These are phyloP conservation scores for Chamaea fasciata DNA, from an alignment of 2,113 vertebrate species.

Conservation along the genomic window DNA sequence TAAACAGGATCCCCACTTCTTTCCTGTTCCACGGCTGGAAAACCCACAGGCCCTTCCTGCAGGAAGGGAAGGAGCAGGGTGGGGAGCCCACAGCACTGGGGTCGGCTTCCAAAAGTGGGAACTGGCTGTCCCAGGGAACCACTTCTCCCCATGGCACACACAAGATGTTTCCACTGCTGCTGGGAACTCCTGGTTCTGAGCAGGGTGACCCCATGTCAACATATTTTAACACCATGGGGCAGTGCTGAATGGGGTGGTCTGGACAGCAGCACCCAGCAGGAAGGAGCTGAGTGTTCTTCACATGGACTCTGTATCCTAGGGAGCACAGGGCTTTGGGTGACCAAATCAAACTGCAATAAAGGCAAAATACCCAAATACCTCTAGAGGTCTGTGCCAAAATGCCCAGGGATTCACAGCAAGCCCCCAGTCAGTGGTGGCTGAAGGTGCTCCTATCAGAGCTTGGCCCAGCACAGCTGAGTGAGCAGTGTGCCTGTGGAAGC, in stretches of 20 bases:
- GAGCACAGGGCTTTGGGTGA: background rate
- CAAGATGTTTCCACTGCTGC: background rate
- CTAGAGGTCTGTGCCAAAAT: background rate
- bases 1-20: background rate
- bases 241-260: background rate
- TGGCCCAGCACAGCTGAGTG: background rate
- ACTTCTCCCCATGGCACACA: background rate
- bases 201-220: background rate
- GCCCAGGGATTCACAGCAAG: background rate
- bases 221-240: background rate
- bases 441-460: background rate
- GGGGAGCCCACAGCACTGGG: background rate
- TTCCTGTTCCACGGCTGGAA: constrained; percentile 4
- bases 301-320: background rate
- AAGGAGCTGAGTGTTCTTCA: background rate
- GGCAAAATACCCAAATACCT: background rate
- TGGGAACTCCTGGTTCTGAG: background rate
- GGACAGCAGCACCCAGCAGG: background rate
- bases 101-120: background rate
- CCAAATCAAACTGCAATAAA: background rate
- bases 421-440: background rate
- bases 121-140: background rate
- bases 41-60: constrained; percentile 25
- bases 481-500: background rate
- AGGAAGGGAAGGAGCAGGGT: constrained; percentile 2